Base-by-base conservation (phyloP, 1,140 invertebrate genomes). In the Tetragnatha versicolor region DNA sequence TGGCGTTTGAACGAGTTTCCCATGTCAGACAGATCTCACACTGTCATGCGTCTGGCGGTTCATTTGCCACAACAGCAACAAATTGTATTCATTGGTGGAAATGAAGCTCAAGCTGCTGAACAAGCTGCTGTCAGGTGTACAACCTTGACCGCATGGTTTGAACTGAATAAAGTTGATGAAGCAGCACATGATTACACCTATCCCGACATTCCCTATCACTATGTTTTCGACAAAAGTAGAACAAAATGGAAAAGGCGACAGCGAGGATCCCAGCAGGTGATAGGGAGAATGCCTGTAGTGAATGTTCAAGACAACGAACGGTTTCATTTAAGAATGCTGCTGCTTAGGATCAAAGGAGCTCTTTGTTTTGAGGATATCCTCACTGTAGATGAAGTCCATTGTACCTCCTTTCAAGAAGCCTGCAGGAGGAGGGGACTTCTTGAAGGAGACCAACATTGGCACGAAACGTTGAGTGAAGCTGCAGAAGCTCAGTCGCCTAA, bases 51-150 rank as follows among this genome's bases (percentile, higher is more conserved):
- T 60, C 84, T 88, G 42, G 84, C 83, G 9, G 80, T 87, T 22
- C 83, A 87, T 84, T n/a, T 83, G 55, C 85, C 83, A 76, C 84
- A 84, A 79, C 83, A 83, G 55, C 85, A 87, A 80, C n/a, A 79
- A 9, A 82, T 86, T n/a, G 85, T 83, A 68, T 88, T 85, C 78
- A 83, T 79, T 60, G 72, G 61, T 42, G 55, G 81, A 12, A 84
- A 85, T 66, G 83, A 79, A 69, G 25, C 37, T 9, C 1, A 66
- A 9, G 51, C 25, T 12, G 68, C 27, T 33, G 9, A 0, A 79
- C 17, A 7, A 35, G 55, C 45, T 10, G 29, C 69, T 14, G 0
- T 10, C 2, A 65, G 37, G 22, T 9, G 27, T 22, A 82, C 80
- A 72, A 79, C 76, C 3, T 47, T 81, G 27, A 82, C 80, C 14